A percentile compares a stretch with the other conserved stretches of the same genome.
Conservation (phyloP, 1,140 invertebrate genomes). For the Hirudo medicinalis region DNA sequence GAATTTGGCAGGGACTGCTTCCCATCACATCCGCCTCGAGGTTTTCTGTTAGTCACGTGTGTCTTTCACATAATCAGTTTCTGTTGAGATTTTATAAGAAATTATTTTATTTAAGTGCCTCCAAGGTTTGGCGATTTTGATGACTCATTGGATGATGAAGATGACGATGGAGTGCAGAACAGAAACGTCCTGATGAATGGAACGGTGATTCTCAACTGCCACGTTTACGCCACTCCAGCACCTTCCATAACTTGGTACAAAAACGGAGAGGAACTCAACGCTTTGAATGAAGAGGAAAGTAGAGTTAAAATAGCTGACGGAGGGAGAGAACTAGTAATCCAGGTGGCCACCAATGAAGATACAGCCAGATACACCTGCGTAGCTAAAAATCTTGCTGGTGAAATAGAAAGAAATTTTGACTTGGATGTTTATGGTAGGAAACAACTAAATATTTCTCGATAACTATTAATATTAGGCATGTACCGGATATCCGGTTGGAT, state of each 20-base stretch:
- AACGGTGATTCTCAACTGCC: conserved; percentile 15
- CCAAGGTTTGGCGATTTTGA: conserved; percentile 26
- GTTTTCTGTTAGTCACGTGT: conserved; percentile 29
- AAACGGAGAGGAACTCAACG: conserved; percentile 20
- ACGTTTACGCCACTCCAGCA: conserved; percentile 37
- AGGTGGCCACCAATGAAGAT: conserved; percentile 33
- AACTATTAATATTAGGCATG: too few relatives aligned
- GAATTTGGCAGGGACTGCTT: conserved; percentile 42
- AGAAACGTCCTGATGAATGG: conserved; percentile 21
- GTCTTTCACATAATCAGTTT: background rate
- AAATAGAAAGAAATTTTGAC: conserved; percentile 28
- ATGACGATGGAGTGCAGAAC: conserved; percentile 8
- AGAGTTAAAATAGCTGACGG: background rate
- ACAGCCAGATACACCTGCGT: conserved; percentile 42
- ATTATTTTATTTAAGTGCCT: conserved; percentile 27
- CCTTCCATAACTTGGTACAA: conserved; percentile 41
- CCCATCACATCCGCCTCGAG: conserved; percentile 33
- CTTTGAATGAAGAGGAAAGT: conserved; percentile 12
- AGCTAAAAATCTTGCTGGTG: conserved; percentile 42
- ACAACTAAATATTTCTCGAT: too few relatives aligned
- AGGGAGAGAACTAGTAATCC: conserved; percentile 31
- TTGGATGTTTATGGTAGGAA: conserved; percentile 36
- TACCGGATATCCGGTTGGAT: too few relatives aligned
- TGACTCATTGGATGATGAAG: conserved; percentile 5
- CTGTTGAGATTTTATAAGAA: background rate